These are phyloP conservation scores for Ciconia nigra DNA, from an alignment of 2,797 vertebrate genomes.

Conservation along the genomic window DNA sequence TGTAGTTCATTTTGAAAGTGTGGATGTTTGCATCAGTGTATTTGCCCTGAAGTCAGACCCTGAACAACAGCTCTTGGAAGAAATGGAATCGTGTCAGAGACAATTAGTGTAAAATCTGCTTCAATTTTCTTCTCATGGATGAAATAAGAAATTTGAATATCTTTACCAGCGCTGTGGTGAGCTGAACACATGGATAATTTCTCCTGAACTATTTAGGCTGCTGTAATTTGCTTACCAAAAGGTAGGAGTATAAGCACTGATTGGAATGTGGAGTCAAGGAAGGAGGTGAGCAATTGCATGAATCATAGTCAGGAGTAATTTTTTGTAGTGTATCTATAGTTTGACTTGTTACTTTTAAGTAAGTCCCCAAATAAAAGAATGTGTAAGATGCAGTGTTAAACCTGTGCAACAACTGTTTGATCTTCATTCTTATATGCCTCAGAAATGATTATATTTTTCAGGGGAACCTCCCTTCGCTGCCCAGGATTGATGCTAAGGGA, in stretches of 20 bases:
- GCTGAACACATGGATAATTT: not conserved
- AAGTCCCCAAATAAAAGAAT: not conserved
- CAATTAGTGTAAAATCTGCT: not conserved
- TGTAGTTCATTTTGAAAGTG: not conserved
- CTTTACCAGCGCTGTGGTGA: not conserved
- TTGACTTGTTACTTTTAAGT: not conserved
- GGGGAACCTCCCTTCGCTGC: not conserved
- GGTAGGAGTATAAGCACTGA: not conserved
- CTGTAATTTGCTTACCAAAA: not conserved
- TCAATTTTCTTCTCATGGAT: not conserved
- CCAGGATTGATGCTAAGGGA: not conserved
- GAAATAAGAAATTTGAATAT: not conserved
- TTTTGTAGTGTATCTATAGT: not conserved
- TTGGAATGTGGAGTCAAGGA: not conserved
- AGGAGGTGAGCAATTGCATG: not conserved
- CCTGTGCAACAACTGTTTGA: not conserved
- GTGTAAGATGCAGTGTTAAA: not conserved
- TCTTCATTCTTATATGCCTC: not conserved
- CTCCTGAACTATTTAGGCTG: not conserved
- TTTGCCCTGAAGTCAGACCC: not conserved
- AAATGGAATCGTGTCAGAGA: not conserved
- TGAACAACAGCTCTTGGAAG: not conserved
- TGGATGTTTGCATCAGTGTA: not conserved
- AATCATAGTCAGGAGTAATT: not conserved
- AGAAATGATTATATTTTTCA: not conserved